Conservation (phyloP, 1,140 invertebrate genomes). For the Neodiprion lecontei region DNA sequence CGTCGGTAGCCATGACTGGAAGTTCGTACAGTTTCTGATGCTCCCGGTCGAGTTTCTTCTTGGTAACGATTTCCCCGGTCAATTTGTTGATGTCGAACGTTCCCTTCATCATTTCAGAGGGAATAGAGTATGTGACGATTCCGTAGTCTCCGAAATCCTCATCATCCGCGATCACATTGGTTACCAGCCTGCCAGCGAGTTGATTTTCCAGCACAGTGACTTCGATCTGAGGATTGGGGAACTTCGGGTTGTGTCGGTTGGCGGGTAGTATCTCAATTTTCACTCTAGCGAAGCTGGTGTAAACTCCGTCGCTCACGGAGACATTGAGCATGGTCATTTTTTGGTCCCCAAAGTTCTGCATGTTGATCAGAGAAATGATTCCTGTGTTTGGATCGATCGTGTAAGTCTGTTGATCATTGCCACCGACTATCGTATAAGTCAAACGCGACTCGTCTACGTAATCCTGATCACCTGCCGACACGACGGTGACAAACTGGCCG, state of each 20-base stretch:
- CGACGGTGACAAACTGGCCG: constrained; percentile 87
- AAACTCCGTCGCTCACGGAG: constrained; percentile 90
- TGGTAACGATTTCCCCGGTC: constrained; percentile 81
- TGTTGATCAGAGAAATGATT: constrained; percentile 71
- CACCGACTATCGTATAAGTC: constrained; percentile 83
- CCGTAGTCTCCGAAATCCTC: constrained; percentile 85
- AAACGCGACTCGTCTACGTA: constrained; percentile 76
- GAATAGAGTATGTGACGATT: constrained; percentile 79
- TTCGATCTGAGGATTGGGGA: constrained; percentile 77
- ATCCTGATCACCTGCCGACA: constrained; percentile 88
- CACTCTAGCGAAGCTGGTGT: constrained; percentile 82
- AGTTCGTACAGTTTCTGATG: constrained; percentile 76
- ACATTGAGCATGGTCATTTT: constrained; percentile 79
- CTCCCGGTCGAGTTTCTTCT: constrained; percentile 82
- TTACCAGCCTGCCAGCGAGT: constrained; percentile 75
- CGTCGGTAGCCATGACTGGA: constrained; percentile 85
- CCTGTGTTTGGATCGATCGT: constrained; percentile 76
- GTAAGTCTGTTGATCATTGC: constrained; percentile 85
- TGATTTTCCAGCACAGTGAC: constrained; percentile 83
- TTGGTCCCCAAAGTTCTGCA: constrained; percentile 71
- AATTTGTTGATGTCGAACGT: constrained; percentile 80
- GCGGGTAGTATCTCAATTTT: constrained; percentile 82
- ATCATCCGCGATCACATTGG: constrained; percentile 79
- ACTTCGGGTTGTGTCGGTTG: constrained; percentile 81
- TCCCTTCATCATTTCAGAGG: constrained; percentile 78